Base-by-base conservation (phyloP, 2,797 vertebrate genomes). In the Gallinago stenura region DNA sequence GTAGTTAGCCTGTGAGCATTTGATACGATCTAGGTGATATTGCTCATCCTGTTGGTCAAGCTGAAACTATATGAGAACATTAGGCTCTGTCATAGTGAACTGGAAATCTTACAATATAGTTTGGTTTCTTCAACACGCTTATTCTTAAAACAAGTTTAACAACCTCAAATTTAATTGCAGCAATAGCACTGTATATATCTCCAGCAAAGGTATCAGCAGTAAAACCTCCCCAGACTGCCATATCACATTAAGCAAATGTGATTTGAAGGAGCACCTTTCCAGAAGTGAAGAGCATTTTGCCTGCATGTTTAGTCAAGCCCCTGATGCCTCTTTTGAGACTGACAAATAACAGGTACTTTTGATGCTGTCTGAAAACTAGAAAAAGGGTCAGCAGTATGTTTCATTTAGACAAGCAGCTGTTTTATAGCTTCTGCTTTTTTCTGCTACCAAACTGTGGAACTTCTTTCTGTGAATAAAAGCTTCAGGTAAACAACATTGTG, bases 171-270 rank as follows among this genome's bases (percentile, higher is more conserved):
- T n/a, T 68, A 78, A 71, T 35, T n/a, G 33, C 15, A 28, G 50
- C 1, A 0, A 15, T 64, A 43, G 24, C 0, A 0, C 37, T 57
- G 39, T 43, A 10, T 61, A 1, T 35, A 7, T 71, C 22, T 65
- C 24, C 58, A 72, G 60, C 16, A 28, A 46, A 80, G 68, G 50
- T 33, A 26, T 68, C 0, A 0, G 18, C 73, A 57, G 53, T 41
- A 37, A 60, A 79, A 19, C 25, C 22, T 78, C 25, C 30, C 20
- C 14, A 22, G 57, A 9, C 69, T 90, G 35, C 61, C 4, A 0
- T 22, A 7, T 87, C 20, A 14, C 4, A 0, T 57, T 45, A 48
- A 71, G 37, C 31, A 81, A 12, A 14, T 53, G 35, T 45, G 57
- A 56, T 85, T 51, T 65, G 54, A 82, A 93, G 76, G 50, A 39